These are phyloP conservation scores for Hypothenemus hampei DNA, from an alignment of 1,140 invertebrate species.

Conservation along the genomic window DNA sequence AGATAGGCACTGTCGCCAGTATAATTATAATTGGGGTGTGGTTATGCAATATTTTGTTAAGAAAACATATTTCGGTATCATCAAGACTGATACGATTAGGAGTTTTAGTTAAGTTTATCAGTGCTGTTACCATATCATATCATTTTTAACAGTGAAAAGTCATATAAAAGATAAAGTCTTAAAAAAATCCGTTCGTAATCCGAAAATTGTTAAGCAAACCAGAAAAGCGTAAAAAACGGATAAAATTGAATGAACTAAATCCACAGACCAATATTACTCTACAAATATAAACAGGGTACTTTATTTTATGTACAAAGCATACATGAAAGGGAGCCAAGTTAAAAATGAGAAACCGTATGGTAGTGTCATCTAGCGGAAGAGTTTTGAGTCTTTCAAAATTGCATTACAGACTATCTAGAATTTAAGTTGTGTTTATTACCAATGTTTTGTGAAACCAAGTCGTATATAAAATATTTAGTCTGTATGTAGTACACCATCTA, in stretches of 20 bases:
- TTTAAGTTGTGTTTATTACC: no score
- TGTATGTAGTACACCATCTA: no score
- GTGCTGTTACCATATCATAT: no score
- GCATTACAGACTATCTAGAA: no score
- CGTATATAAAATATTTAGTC: no score
- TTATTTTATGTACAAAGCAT: slow-evolving; percentile 42
- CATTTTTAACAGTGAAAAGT: no score
- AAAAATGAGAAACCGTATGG: slow-evolving; percentile 19
- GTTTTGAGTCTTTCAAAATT: slow-evolving; percentile 7
- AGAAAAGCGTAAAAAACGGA: slow-evolving; percentile 29
- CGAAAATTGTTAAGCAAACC: slow-evolving; percentile 13
- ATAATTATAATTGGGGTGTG: slow-evolving; percentile 4
- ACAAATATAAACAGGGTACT: slow-evolving; percentile 42
- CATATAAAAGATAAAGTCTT: background rate
- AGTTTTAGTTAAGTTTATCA: no score
- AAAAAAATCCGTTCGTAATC: slow-evolving; percentile 12
- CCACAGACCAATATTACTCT: slow-evolving; percentile 39
- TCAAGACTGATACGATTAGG: no score
- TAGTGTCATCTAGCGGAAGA: slow-evolving; percentile 31
- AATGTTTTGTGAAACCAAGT: no score
- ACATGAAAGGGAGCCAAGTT: slow-evolving; percentile 39
- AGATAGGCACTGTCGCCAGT: slow-evolving; percentile 11
- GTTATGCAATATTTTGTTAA: no score
- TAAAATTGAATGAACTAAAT: slow-evolving; percentile 39
- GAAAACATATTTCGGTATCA: no score